Evolutionary conservation across 2,113 vertebrate genomes (phyloP).

Genomic region (Varanus salvator): DNA sequence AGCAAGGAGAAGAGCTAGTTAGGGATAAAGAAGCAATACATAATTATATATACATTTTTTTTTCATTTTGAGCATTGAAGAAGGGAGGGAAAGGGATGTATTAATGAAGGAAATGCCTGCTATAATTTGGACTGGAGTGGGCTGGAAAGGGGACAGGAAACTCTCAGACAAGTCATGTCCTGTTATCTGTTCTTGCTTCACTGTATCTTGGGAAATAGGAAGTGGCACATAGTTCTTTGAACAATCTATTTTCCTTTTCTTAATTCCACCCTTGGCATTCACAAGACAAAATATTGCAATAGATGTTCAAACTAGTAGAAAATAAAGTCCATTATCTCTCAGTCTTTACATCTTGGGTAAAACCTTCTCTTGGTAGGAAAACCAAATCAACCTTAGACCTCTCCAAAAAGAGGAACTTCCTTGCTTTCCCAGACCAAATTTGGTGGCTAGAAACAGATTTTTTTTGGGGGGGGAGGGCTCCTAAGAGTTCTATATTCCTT

Average conservation of each 20-base stretch:
- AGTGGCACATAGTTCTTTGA: conserved; percentile 49
- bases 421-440: background rate
- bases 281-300: conserved; percentile 9
- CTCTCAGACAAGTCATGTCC: conserved; percentile 34
- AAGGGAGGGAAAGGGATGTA: conserved; percentile 43
- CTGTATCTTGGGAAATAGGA: conserved; percentile 53
- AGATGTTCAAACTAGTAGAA: conserved; percentile 25
- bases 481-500: background rate
- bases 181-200: conserved; percentile 54
- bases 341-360: background rate
- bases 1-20: conserved; percentile 16
- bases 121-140: conserved; percentile 31
- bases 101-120: conserved; percentile 50
- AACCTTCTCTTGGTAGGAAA: background rate
- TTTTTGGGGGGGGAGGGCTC: background rate
- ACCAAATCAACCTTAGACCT: background rate
- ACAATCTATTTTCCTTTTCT: conserved; percentile 15
- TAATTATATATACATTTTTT: conserved; percentile 13
- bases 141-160: background rate
- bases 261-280: background rate
- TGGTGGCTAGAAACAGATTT: background rate
- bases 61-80: conserved; percentile 44
- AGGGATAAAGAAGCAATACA: conserved; percentile 71
- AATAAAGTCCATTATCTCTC: conserved; percentile 14
- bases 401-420: background rate